A percentile compares a stretch with the other conserved stretches of the same genome.
Evolutionary conservation across 1,140 invertebrate species (phyloP).

Genomic region (Drosophila aff.): DNA sequence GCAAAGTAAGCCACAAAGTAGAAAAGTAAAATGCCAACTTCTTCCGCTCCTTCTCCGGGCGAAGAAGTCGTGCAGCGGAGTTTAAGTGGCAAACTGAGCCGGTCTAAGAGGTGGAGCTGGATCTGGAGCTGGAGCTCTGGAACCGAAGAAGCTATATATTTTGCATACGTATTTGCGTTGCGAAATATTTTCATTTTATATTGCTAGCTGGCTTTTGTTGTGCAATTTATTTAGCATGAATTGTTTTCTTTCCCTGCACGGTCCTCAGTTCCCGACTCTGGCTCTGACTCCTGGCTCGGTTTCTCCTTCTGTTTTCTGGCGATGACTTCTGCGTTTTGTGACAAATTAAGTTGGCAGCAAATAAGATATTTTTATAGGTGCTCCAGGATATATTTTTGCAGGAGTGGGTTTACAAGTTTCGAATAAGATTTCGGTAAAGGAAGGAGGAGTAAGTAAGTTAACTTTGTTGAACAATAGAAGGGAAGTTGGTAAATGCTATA

Average conservation of each 20-base stretch:
- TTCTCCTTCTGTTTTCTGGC: conserved; percentile 28
- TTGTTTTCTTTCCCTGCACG: conserved; percentile 64
- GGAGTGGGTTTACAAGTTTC: conserved; percentile 11
- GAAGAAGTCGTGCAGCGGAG: conserved; percentile 66
- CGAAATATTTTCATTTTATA: conserved; percentile 68
- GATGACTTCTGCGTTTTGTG: conserved; percentile 73
- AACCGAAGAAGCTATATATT: conserved; percentile 60
- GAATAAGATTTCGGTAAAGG: background rate
- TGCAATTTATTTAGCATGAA: conserved; percentile 79
- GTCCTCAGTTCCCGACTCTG: background rate
- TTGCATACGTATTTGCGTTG: conserved; percentile 76
- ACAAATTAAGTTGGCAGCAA: conserved; percentile 82
- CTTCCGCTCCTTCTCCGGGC: conserved; percentile 40
- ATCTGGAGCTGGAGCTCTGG: conserved; percentile 16
- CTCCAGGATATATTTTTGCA: conserved; percentile 19
- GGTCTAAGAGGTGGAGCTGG: conserved; percentile 35
- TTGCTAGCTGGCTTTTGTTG: conserved; percentile 57
- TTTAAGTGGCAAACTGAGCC: conserved; percentile 73
- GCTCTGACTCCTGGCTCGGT: conserved; percentile 7
- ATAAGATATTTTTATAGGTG: conserved; percentile 69
- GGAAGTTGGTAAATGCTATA: too few relatives aligned
- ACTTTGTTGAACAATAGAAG: background rate
- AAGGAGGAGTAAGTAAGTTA: background rate
- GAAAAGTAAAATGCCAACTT: conserved; percentile 80
- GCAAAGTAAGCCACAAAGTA: conserved; percentile 81